A percentile compares a stretch with the other conserved stretches of the same genome.
Evolutionary conservation across 2,888 invertebrate genomes (phyloP).

Genomic region (Mythimna impura): DNA sequence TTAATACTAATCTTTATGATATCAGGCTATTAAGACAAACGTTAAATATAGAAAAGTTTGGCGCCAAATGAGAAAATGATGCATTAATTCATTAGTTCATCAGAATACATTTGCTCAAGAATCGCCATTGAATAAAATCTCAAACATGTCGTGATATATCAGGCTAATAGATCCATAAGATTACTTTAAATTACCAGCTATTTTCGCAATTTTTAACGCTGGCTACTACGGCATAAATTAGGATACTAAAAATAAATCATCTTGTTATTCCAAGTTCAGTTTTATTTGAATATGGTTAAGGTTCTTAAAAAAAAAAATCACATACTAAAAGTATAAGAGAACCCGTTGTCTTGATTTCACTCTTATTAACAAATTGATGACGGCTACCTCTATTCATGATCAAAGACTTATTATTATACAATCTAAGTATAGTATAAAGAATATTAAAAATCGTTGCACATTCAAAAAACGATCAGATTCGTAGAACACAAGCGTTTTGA

Average conservation of each 20-base stretch:
- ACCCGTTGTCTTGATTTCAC: constrained; percentile 18
- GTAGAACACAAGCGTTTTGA: constrained; percentile 44
- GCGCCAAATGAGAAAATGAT: constrained; percentile 43
- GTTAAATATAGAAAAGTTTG: constrained; percentile 41
- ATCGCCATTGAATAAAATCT: constrained; percentile 23
- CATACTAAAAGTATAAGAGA: constrained; percentile 3
- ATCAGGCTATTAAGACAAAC: constrained; percentile 29
- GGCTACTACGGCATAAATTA: constrained; percentile 23
- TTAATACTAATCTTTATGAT: constrained; percentile 55
- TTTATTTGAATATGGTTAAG: constrained; percentile 26
- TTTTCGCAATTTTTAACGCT: constrained; percentile 10
- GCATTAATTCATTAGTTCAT: constrained; percentile 47
- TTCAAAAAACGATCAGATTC: constrained; percentile 22
- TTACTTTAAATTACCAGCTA: constrained; percentile 16
- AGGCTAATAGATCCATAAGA: constrained; percentile 25
- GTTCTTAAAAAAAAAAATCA: constrained; percentile 2
- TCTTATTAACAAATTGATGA: constrained; percentile 14
- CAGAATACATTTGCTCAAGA: constrained; percentile 29
- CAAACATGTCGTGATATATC: constrained; percentile 13
- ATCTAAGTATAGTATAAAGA: background rate
- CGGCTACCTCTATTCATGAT: background rate
- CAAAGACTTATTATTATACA: constrained; percentile 14
- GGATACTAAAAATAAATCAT: constrained; percentile 23
- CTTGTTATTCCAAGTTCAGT: constrained; percentile 15
- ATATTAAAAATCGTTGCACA: constrained; percentile 28